These are phyloP conservation scores for Acleris emargana DNA, from an alignment of 2,888 invertebrate genomes.

Conservation along the genomic window DNA sequence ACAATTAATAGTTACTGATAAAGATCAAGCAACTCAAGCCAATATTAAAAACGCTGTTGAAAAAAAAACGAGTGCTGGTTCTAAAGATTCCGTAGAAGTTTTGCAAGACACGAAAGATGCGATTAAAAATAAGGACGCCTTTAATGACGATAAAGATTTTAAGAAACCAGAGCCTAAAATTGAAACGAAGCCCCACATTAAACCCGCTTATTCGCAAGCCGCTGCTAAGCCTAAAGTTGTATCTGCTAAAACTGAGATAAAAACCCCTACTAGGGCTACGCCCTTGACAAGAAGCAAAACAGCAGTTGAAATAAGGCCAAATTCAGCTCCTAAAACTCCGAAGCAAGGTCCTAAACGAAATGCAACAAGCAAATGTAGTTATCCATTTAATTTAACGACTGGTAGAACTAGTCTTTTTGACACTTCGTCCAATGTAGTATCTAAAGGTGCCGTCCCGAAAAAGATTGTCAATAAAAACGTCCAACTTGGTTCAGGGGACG, in stretches of 20 bases:
- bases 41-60: slow-evolving; percentile 1
- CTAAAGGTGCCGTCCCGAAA: slow-evolving; percentile 51
- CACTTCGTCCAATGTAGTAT: slow-evolving; percentile 45
- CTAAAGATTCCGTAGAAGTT: slow-evolving; percentile 41
- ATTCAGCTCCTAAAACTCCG: slow-evolving; percentile 52
- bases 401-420: slow-evolving; percentile 77
- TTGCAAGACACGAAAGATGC: slow-evolving; percentile 40
- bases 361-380: slow-evolving; percentile 74
- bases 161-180: slow-evolving; percentile 55
- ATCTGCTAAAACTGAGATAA: slow-evolving; percentile 62
- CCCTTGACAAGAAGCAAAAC: slow-evolving; percentile 72
- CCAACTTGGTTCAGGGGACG: slow-evolving; percentile 65
- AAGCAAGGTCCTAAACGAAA: slow-evolving; percentile 62
- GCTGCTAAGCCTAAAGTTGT: slow-evolving; percentile 77
- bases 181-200: slow-evolving; percentile 54
- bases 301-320: slow-evolving; percentile 72
- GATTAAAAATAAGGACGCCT: slow-evolving; percentile 42
- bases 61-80: slow-evolving; percentile 24
- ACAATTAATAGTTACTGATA: neutral
- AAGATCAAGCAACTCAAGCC: neutral
- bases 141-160: slow-evolving; percentile 48
- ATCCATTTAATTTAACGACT: slow-evolving; percentile 79
- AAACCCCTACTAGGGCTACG: slow-evolving; percentile 55
- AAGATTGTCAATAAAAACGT: slow-evolving; percentile 54
- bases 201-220: slow-evolving; percentile 79